Evolutionary conservation across 2,113 vertebrate species (phyloP).

Genomic region (Holacanthus passer): DNA sequence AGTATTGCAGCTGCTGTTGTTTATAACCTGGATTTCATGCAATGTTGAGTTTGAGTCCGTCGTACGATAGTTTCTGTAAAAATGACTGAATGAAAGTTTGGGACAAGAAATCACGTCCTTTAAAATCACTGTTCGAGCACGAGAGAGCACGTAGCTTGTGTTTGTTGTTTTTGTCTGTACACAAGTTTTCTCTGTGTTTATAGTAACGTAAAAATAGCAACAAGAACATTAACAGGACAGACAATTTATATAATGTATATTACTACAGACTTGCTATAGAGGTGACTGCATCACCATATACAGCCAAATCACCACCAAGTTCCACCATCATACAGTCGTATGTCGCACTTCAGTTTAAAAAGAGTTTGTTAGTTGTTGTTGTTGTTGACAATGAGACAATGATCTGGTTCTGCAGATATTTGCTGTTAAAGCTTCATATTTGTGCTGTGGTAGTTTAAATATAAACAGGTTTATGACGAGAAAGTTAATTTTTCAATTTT

Average conservation of each 20-base stretch:
- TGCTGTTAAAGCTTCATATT: not conserved
- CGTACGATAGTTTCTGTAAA: not conserved
- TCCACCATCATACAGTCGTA: not conserved
- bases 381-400: not conserved
- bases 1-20: not conserved
- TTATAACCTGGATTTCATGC: not conserved
- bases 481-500: not conserved
- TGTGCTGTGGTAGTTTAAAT: not conserved
- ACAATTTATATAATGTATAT: not conserved
- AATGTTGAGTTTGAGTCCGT: not conserved
- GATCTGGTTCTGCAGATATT: not conserved
- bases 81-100: too few species aligned
- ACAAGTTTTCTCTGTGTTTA: not conserved
- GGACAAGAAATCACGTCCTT: not conserved
- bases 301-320: not conserved
- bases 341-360: not conserved
- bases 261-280: not conserved
- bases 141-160: not conserved
- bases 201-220: not conserved
- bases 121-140: not conserved
- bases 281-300: not conserved
- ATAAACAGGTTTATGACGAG: not conserved
- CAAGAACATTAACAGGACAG: not conserved
- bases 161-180: not conserved
- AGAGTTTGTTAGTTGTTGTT: not conserved